A percentile compares a stretch with the other conserved stretches of the same genome.
Evolutionary conservation across 2,888 invertebrate genomes (phyloP).

Genomic region (Spicauda simplicius): DNA sequence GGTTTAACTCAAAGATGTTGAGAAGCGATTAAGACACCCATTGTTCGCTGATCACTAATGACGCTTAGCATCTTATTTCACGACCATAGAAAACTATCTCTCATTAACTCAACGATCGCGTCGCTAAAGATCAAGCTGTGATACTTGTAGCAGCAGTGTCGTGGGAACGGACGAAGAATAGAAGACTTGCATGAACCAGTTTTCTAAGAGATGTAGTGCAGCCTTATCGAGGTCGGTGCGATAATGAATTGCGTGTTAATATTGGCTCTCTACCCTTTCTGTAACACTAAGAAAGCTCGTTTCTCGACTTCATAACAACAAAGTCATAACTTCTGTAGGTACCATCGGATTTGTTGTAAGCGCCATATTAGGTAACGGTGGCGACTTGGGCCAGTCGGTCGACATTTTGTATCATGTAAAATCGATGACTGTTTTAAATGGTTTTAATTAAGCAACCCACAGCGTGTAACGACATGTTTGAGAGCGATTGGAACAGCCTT

Average conservation of each 20-base stretch:
- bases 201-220: conserved; percentile 72
- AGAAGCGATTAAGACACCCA: conserved; percentile 38
- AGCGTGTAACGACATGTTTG: conserved; percentile 66
- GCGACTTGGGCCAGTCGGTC: conserved; percentile 39
- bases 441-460: conserved; percentile 80
- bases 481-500: conserved; percentile 80
- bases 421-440: conserved; percentile 65
- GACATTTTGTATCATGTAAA: conserved; percentile 50
- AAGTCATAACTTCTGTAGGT: not conserved
- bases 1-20: conserved; percentile 22
- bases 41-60: conserved; percentile 47
- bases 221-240: conserved; percentile 74
- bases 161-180: conserved; percentile 78
- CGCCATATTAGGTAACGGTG: conserved; percentile 42
- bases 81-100: conserved; percentile 63
- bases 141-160: conserved; percentile 66
- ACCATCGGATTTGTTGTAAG: conserved; percentile 8
- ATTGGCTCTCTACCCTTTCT: conserved; percentile 66
- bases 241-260: conserved; percentile 75
- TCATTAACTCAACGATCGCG: conserved; percentile 74
- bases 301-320: conserved; percentile 7
- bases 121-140: conserved; percentile 64
- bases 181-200: conserved; percentile 73
- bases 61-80: conserved; percentile 49
- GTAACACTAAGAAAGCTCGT: conserved; percentile 49